Percentiles rank a stretch among this genome's conserved stretches.
These are phyloP conservation scores for Acropora yongei DNA, from an alignment of 64 coral and sea anemone genomes.

Conservation along the genomic window DNA sequence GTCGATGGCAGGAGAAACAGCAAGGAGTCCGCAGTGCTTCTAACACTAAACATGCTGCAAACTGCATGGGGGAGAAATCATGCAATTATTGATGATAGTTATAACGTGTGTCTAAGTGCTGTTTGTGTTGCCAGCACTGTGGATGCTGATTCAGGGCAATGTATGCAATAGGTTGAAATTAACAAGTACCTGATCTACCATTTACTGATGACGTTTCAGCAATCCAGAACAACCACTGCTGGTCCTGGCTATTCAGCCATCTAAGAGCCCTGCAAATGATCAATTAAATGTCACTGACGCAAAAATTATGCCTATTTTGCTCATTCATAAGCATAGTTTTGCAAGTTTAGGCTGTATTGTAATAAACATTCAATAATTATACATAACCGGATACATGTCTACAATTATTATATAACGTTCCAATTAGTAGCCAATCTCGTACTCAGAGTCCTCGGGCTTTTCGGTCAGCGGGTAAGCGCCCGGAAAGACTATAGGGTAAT, in stretches of 20 bases:
- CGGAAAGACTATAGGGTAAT: too few species aligned
- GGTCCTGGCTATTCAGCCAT: not conserved
- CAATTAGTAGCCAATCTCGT: not conserved
- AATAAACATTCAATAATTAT: not conserved
- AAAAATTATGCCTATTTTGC: not conserved
- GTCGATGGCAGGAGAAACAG: conserved; percentile 3
- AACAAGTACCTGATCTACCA: not conserved
- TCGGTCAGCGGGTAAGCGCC: too few species aligned
- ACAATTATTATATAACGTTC: not conserved
- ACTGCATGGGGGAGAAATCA: not conserved
- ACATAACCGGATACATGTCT: not conserved
- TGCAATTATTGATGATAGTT: conserved; percentile 11
- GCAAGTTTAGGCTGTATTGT: not conserved
- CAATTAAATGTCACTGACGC: not conserved
- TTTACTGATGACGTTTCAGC: not conserved
- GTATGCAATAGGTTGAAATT: not conserved
- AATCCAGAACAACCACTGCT: conserved; percentile 4
- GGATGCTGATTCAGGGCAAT: not conserved
- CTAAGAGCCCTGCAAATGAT: conserved; percentile 13
- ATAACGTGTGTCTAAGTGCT: not conserved
- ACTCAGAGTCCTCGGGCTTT: too few species aligned
- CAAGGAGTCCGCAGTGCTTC: not conserved
- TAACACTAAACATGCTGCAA: not conserved
- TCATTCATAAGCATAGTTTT: conserved; percentile 2
- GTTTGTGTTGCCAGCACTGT: not conserved